Percentiles rank a stretch among this genome's conserved stretches.
Evolutionary conservation across 2,113 vertebrate genomes (phyloP).

Genomic region (Pseudopipra pipra): DNA sequence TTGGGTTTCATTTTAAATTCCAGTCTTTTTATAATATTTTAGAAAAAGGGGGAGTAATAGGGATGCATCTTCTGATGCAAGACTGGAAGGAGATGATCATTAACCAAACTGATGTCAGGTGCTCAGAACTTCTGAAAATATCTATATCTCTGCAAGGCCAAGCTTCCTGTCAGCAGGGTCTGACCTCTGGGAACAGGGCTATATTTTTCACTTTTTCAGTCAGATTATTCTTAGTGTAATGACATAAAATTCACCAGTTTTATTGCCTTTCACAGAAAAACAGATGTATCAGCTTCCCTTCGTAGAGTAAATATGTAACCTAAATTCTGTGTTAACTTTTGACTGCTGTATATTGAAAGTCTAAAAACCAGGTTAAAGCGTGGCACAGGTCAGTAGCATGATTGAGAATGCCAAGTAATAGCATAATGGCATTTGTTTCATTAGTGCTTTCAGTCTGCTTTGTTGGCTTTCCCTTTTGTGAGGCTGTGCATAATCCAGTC

Average conservation of each 20-base stretch:
- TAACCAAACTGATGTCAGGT: neutral
- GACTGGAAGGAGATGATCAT: neutral
- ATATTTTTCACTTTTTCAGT: neutral
- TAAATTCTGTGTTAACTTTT: neutral
- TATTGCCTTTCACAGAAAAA: neutral
- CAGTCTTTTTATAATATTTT: neutral
- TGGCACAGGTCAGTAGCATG: neutral
- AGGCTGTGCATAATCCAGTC: neutral
- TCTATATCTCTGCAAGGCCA: rapidly evolving
- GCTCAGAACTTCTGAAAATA: neutral
- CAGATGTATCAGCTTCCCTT: neutral
- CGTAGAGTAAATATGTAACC: neutral
- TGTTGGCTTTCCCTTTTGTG: conserved; percentile 36
- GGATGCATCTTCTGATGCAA: neutral
- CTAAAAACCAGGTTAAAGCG: neutral
- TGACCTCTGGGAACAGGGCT: neutral
- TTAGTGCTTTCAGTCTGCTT: neutral
- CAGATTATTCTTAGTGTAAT: neutral
- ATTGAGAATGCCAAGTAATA: neutral
- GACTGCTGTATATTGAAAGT: neutral
- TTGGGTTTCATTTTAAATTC: neutral
- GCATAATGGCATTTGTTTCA: neutral
- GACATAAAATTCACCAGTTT: neutral
- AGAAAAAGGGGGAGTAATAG: too few species aligned
- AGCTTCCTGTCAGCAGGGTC: neutral